Evolutionary conservation across 2,888 invertebrate genomes (phyloP).

Genomic region (Netelia inedita): DNA sequence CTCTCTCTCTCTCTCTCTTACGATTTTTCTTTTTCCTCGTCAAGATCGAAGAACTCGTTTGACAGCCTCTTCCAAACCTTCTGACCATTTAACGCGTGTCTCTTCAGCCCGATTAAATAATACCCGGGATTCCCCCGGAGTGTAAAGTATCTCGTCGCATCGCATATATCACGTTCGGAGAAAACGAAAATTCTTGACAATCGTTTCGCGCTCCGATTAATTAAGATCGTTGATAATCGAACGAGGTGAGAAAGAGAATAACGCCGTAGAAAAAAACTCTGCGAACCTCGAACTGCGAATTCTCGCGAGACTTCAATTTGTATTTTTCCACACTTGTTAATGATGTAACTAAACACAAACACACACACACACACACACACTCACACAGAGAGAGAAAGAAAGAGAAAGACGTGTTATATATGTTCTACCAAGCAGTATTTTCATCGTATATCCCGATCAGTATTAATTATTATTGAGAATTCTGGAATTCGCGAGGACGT

Average conservation of each 20-base stretch:
- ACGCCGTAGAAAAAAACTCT: neutral
- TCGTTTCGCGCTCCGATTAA: no score
- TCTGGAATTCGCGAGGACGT: conserved; percentile 49
- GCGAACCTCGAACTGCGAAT: neutral
- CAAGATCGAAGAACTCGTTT: neutral
- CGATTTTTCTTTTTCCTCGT: neutral
- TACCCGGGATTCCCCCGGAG: neutral
- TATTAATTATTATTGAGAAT: conserved; percentile 65
- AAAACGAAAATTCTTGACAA: neutral
- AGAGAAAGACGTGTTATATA: conserved; percentile 41
- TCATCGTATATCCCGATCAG: conserved; percentile 63
- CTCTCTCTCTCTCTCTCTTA: neutral
- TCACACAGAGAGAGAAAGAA: neutral
- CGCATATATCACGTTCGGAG: neutral
- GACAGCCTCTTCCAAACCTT: neutral
- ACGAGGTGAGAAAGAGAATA: no score
- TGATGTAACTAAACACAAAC: neutral
- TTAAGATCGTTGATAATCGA: no score
- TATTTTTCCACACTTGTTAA: neutral
- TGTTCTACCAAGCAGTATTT: conserved; percentile 66
- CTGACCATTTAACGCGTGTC: neutral
- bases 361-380: no score
- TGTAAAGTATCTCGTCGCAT: no score
- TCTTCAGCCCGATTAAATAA: neutral
- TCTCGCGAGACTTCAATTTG: conserved; percentile 26